Evolutionary conservation across 1,140 invertebrate genomes (phyloP), one percentile per base, ranked within the genome.

Genomic region (Pogonomyrmex californicus): DNA sequence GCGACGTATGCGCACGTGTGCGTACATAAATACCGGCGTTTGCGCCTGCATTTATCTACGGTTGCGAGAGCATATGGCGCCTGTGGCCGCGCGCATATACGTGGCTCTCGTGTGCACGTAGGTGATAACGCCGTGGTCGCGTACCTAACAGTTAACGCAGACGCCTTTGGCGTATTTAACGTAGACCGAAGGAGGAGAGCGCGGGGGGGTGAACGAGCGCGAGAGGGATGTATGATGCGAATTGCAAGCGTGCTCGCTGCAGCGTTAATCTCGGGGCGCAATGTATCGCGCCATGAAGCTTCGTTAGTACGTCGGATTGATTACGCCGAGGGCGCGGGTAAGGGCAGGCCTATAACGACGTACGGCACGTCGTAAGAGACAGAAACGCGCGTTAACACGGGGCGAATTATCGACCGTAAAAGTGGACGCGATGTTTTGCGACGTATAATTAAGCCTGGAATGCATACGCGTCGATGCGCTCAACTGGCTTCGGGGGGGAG

Each of bases 301-400:
- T 90, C 33, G 41, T 90, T 87, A 85, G 75, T 30, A 87, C 60
- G 76, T 44, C 51, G 62, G 56, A 90, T 90, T 89, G 86, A 90
- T 87, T 87, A 73, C 38, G 51, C 49, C 17, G 62, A 81, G 60
- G 54, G 36, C 49, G 54, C 7, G 54, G 63, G 56, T 60, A 58
- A 66, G 41, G 44, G 41, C 81, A 23, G 17, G 41, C 12, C 68
- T 47, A 38, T 71, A 82, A 60, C 79, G 79, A 83, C 17, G 58
- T 33, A 30, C 17, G 17, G 41, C 66, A 58, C 79, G 66, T 33
- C 66, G 79, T 60, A 60, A 36, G 33, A 23, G 54, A 75, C 54
- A 47, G 79, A 75, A 47, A 38, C 30, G 68, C 30, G 68, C 68
- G 68, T 75, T 83, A 83, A 83, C 68, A 30, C 68, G 68, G 30